Percentiles rank a stretch among this genome's conserved stretches.
phyloP scores from a whole-genome alignment of 2,888 invertebrate genomes.

The Alsophila aescularia region DNA sequence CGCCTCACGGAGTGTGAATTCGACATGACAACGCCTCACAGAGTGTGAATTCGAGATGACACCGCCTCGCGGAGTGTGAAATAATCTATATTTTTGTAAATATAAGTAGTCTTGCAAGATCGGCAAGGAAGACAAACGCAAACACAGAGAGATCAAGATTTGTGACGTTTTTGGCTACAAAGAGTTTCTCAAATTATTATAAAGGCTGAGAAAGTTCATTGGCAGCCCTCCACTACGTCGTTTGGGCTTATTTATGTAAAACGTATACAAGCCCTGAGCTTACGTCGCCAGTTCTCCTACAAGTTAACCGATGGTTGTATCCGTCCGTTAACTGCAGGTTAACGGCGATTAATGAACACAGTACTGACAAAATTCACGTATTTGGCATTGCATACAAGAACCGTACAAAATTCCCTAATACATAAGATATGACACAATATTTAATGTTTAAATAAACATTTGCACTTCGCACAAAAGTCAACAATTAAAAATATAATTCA shows the following conservation, averaged over 20 bases:
- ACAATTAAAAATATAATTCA: slow-evolving; percentile 58
- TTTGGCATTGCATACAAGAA: slow-evolving; percentile 50
- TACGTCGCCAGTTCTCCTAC: slow-evolving; percentile 9
- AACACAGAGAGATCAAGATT: slow-evolving; percentile 39
- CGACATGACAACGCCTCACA: too few species aligned
- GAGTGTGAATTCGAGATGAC: too few species aligned
- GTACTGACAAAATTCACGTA: slow-evolving; percentile 35
- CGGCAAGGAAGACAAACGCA: slow-evolving; percentile 36
- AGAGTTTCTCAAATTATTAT: background rate
- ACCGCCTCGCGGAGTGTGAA: too few species aligned
- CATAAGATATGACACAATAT: slow-evolving; percentile 63
- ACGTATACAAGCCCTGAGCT: slow-evolving; percentile 21
- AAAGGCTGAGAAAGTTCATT: background rate
- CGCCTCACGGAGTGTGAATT: too few species aligned
- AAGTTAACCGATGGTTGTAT: too few species aligned
- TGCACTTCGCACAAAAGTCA: slow-evolving; percentile 55
- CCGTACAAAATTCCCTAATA: slow-evolving; percentile 47
- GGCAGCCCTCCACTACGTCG: background rate
- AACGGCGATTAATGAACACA: slow-evolving; percentile 29
- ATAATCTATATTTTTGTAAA: background rate
- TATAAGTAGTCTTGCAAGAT: slow-evolving; percentile 5
- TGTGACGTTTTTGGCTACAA: slow-evolving; percentile 21
- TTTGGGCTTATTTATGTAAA: slow-evolving; percentile 4
- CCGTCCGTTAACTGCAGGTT: too few species aligned
- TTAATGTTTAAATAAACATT: slow-evolving; percentile 48